Base-by-base conservation (phyloP, 2,888 invertebrate genomes). In the Cantharis flavilabris region DNA sequence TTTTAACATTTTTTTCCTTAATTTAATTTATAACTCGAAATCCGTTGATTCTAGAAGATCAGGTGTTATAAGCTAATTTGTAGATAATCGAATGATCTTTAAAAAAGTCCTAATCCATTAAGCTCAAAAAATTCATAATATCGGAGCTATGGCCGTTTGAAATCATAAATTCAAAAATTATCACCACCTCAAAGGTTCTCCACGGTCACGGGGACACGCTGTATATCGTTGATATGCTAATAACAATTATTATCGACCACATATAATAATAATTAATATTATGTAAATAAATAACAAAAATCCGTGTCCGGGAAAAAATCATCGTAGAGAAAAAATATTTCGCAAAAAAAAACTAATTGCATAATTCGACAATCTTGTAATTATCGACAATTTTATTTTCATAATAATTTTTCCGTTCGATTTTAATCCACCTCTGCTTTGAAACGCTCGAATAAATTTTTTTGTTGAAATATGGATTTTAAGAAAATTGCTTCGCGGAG, bases 401-500 rank as follows among this genome's bases (percentile, higher is more conserved):
- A 11, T 11, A 49, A 0, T 1, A n/a, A 49, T 49, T 49, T 49
- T n/a, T 5, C 1, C 33, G 5, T 13, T 49, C 33, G 33, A n/a
- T 49, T 33, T 49, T 49, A 49, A n/a, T 7, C 49, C n/a, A n/a
- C n/a, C 13, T 49, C 28, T 30, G 10, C n/a, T n/a, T 49, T 13
- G 11, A n/a, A 33, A 13, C 5, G 5, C 7, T 5, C 3, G 11
- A 7, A 0, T n/a, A 49, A 0, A n/a, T 49, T 13, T 49, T 26
- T 30, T 30, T 10, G n/a, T 49, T 2, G 49, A 49, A 49, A 49
- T 49, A 49, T 49, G 49, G 49, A 49, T 49, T 49, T 49, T 69
- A 62, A 18, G 67, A 26, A 73, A 73, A 73, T 73, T 70, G 63
- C 62, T 70, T 73, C 62, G 69, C 14, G 65, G 73, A 69, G 73